phyloP scores from a whole-genome alignment of 2,888 invertebrate species.

The Zaprionus obscuricornis region DNA sequence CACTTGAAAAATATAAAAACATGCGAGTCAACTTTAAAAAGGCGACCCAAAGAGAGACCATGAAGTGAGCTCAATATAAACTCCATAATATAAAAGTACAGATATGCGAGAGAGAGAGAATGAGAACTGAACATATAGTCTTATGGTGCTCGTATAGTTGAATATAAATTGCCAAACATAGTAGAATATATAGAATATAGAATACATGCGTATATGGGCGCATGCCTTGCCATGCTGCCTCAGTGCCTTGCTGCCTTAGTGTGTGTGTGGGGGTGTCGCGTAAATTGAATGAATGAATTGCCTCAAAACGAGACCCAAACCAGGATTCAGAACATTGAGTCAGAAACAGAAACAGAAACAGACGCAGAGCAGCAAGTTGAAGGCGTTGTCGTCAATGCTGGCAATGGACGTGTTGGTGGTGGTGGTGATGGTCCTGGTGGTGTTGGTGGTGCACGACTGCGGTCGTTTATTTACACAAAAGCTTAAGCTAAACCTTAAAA shows the following conservation, averaged over 20 bases:
- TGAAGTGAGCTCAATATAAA: conserved; percentile 6
- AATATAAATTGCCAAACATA: conserved; percentile 43
- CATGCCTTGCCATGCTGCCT: conserved; percentile 41
- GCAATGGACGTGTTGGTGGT: conserved; percentile 23
- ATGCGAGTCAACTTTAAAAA: conserved; percentile 59
- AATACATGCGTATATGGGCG: conserved; percentile 7
- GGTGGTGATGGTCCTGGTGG: conserved; percentile 52
- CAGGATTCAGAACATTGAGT: conserved; percentile 6
- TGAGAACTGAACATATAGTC: no score
- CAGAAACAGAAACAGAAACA: no score
- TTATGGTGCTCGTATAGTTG: conserved; percentile 20
- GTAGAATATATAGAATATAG: conserved; percentile 12
- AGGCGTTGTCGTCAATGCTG: conserved; percentile 24
- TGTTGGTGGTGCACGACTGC: conserved; percentile 52
- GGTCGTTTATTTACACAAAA: conserved; percentile 80
- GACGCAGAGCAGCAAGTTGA: no score
- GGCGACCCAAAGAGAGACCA: conserved; percentile 23
- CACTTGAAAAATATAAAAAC: conserved; percentile 48
- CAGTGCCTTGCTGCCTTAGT: conserved; percentile 56
- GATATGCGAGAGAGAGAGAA: conserved; percentile 2
- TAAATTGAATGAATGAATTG: conserved; percentile 81
- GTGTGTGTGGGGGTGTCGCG: conserved; percentile 77
- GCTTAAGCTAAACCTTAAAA: conserved; percentile 80
- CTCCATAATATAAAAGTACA: background rate
- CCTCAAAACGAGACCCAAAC: conserved; percentile 51